Evolutionary conservation across 2,888 invertebrate genomes (phyloP), one percentile per base, ranked within the genome.

Genomic region (Ophion costatus): DNA sequence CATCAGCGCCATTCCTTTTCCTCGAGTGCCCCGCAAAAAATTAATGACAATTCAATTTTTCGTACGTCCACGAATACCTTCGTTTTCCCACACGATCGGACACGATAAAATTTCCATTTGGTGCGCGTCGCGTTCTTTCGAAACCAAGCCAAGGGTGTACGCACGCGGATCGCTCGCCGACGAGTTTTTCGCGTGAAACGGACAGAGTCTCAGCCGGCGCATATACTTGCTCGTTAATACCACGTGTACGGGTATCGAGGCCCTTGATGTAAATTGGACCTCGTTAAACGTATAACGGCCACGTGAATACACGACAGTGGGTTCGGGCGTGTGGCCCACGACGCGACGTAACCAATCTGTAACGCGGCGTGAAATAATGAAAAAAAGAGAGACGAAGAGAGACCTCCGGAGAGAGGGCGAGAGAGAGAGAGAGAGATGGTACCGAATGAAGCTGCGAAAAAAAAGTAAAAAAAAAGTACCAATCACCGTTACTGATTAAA

Each of bases 301-400:
- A 20, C 61, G 66, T 77, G 80, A 73, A 74, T 80, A 84, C 80
- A 76, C 66, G 80, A 69, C 80, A 75, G 73, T 76, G 71, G 61
- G 80, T 42, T 20, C 73, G 84, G 80, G 84, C 80, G 80, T 84
- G 84, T 84, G 80, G 80, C 84, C 84, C 77, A 42, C 66, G 73
- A 77, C 84, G 73, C 45, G 45, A 84, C 80, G 80, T 84, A 80
- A 84, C 84, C 80, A 84, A 86, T 87, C 83, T 74, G 82, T 83
- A 78, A 82, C 83, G 66, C 77, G 80, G 77, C 76, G 73, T 77
- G 82, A 84, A 84, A 86, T 80, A 84, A 86, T 84, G 84, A 56
- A 84, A 83, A 67, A 69, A 82, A 75, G 66, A 45, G 77, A 69
- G 75, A 66, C 63, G 56, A 57, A 67, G 57, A 67, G 57, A 67